Conservation (phyloP, 2,113 vertebrate species). For the Corythornis madagascariensis region DNA sequence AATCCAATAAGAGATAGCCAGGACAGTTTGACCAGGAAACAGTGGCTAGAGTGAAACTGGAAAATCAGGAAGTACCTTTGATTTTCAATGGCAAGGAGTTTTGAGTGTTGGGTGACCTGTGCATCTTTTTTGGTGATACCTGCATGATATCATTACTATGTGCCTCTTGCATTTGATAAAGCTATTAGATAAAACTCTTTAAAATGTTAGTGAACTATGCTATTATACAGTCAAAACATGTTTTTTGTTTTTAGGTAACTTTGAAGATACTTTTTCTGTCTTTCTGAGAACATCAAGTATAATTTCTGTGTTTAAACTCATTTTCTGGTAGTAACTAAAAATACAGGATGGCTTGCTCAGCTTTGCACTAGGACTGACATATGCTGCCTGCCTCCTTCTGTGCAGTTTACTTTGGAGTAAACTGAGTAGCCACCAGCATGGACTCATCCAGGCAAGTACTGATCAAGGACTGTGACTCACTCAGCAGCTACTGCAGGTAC, state of each 20-base stretch:
- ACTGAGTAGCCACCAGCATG: neutral
- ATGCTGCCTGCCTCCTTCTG: neutral
- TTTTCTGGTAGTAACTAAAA: neutral
- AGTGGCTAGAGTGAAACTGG: neutral
- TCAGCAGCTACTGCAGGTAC: neutral
- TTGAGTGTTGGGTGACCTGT: neutral
- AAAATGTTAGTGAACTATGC: neutral
- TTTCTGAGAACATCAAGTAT: neutral
- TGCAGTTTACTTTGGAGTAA: neutral
- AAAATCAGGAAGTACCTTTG: neutral
- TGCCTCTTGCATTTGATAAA: slow-evolving; percentile 55
- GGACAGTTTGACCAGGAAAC: neutral
- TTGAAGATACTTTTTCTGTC: neutral
- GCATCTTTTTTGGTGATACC: slow-evolving; percentile 12
- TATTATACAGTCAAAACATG: neutral
- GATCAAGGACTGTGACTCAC: neutral
- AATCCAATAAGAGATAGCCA: neutral
- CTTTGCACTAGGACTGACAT: neutral
- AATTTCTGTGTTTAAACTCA: neutral
- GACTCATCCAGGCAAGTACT: neutral
- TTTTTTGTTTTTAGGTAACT: neutral
- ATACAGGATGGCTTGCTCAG: neutral
- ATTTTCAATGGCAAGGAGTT: neutral
- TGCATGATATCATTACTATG: slow-evolving; percentile 15
- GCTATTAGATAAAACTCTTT: neutral